phyloP scores from a whole-genome alignment of 2,797 vertebrate genomes.

The Sciurus vulgaris region DNA sequence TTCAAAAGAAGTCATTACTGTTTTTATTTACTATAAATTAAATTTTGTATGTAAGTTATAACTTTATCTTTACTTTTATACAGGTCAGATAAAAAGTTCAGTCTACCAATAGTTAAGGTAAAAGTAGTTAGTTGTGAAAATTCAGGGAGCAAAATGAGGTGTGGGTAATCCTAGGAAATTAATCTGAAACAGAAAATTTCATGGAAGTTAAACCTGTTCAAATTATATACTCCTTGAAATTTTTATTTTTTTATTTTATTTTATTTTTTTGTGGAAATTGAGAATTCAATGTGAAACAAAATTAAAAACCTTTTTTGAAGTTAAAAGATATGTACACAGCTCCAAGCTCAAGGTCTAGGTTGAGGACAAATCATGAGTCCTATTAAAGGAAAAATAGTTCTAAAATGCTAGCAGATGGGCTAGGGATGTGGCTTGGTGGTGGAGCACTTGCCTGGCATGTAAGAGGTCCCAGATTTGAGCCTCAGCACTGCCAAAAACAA shows the following conservation, averaged over 20 bases:
- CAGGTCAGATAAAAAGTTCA: constrained; percentile 2
- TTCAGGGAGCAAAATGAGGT: not conserved
- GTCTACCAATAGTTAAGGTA: not conserved
- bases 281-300: not conserved
- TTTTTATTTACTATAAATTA: not conserved
- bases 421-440: too few relatives aligned
- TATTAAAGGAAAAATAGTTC: not conserved
- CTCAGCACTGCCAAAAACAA: too few relatives aligned
- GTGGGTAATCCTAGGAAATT: not conserved
- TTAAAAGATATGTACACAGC: not conserved
- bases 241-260: too few relatives aligned
- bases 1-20: not conserved
- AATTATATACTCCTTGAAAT: not conserved
- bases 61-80: not conserved
- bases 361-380: not conserved
- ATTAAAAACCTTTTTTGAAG: not conserved
- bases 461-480: too few relatives aligned
- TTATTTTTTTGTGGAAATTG: not conserved
- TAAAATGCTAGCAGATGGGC: not conserved
- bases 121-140: constrained; percentile 14
- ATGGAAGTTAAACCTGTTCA: constrained; percentile 16
- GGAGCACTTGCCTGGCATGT: too few relatives aligned
- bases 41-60: not conserved
- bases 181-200: not conserved
- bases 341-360: constrained; percentile 7